phyloP scores from a whole-genome alignment of 1,140 invertebrate genomes.

The Zaprionus camerounensis region DNA sequence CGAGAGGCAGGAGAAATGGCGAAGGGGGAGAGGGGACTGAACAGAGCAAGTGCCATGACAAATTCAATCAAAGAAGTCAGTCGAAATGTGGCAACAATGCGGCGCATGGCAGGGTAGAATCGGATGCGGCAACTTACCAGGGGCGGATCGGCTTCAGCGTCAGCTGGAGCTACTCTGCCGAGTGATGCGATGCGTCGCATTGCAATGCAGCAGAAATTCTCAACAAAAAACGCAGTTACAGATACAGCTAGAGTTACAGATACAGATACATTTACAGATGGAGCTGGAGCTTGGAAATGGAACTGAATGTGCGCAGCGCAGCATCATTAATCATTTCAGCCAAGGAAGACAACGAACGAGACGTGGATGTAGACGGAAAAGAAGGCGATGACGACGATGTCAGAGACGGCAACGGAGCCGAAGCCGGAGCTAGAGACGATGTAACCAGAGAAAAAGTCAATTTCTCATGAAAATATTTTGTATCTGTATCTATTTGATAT shows the following conservation, averaged over 20 bases:
- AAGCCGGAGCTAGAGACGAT: slow-evolving; percentile 14
- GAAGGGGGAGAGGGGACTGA: slow-evolving; percentile 3
- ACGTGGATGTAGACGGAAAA: slow-evolving; percentile 49
- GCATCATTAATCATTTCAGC: slow-evolving; percentile 83
- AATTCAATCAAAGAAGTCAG: slow-evolving; percentile 70
- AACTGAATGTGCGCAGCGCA: slow-evolving; percentile 75
- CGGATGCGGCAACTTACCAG: slow-evolving; percentile 57
- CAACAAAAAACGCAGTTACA: slow-evolving; percentile 52
- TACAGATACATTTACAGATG: slow-evolving; percentile 37
- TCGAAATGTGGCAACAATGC: slow-evolving; percentile 27
- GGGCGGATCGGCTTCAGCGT: neutral
- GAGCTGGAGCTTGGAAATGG: slow-evolving; percentile 49
- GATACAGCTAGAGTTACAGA: slow-evolving; percentile 50
- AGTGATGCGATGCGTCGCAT: slow-evolving; percentile 48
- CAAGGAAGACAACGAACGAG: slow-evolving; percentile 70
- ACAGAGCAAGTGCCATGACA: slow-evolving; percentile 53
- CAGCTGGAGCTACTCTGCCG: slow-evolving; percentile 45
- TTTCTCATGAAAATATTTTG: slow-evolving; percentile 83
- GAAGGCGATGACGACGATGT: slow-evolving; percentile 60
- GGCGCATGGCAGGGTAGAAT: slow-evolving; percentile 42
- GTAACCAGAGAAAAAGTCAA: slow-evolving; percentile 79
- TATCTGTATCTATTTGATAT: slow-evolving; percentile 74
- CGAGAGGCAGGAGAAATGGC: slow-evolving; percentile 13
- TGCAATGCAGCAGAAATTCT: slow-evolving; percentile 65
- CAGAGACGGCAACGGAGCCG: slow-evolving; percentile 35